phyloP scores from a whole-genome alignment of 2,888 invertebrate species.

The Epistrophe eligans region DNA sequence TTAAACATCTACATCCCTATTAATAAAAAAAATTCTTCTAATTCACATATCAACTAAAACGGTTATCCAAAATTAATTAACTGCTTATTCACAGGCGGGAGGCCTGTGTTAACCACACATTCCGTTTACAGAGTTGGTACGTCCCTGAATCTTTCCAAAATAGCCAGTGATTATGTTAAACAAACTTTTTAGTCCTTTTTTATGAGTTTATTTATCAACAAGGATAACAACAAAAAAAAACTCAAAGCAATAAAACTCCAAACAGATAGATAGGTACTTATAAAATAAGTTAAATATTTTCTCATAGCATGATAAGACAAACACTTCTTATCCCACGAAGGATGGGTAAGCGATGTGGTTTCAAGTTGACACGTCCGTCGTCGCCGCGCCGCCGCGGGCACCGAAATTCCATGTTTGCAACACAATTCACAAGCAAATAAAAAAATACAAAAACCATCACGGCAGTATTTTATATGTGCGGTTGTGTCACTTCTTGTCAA shows the following conservation, averaged over 20 bases:
- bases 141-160: not conserved
- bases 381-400: too few species aligned
- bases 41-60: too few species aligned
- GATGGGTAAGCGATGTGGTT: constrained; percentile 2
- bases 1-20: too few species aligned
- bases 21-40: too few species aligned
- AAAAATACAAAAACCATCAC: not conserved
- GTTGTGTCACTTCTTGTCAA: constrained; percentile 26
- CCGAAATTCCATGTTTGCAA: constrained; percentile 6
- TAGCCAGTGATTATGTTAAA: not conserved
- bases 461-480: not conserved
- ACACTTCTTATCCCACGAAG: constrained; percentile 21
- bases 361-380: constrained; percentile 10
- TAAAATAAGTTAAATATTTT: constrained; percentile 16
- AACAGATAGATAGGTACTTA: not conserved
- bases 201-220: constrained; percentile 13
- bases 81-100: too few species aligned
- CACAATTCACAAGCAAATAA: constrained; percentile 14
- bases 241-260: constrained; percentile 1
- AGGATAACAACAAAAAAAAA: constrained; percentile 15
- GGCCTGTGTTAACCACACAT: not conserved
- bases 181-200: constrained; percentile 11
- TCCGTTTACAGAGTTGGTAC: not conserved
- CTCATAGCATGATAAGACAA: not conserved
- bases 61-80: too few species aligned